Percentiles rank a stretch among this genome's conserved stretches.
phyloP scores from a whole-genome alignment of 2,797 vertebrate species.

The Catamblyrhynchus diadema region DNA sequence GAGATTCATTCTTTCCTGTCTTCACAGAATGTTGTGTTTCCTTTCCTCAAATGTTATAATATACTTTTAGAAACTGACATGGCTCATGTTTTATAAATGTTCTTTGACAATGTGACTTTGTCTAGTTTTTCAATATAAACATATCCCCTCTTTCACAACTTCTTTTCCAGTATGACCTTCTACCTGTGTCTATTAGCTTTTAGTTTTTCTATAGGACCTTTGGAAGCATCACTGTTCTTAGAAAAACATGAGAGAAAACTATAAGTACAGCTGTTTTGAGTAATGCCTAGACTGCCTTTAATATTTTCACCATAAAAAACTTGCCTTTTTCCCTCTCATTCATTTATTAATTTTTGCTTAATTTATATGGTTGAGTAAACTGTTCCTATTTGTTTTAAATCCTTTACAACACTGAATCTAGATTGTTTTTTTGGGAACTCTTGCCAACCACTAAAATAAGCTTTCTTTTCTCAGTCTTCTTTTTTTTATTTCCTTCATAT shows the following conservation, averaged over 20 bases:
- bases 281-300: background rate
- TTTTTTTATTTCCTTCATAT: background rate
- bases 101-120: background rate
- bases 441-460: background rate
- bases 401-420: background rate
- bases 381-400: background rate
- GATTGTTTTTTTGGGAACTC: background rate
- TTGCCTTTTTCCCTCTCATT: accelerated
- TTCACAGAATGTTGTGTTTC: background rate
- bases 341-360: background rate
- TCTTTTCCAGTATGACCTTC: background rate
- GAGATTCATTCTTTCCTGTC: background rate
- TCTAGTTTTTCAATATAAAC: background rate
- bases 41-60: background rate
- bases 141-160: background rate
- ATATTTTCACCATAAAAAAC: background rate
- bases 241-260: background rate
- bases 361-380: background rate
- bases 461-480: background rate
- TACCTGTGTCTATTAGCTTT: background rate
- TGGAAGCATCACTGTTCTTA: background rate
- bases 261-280: background rate
- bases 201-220: background rate
- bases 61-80: background rate
- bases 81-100: background rate